Conservation (phyloP, 2,797 vertebrate genomes). For the Siniperca scherzeri region DNA sequence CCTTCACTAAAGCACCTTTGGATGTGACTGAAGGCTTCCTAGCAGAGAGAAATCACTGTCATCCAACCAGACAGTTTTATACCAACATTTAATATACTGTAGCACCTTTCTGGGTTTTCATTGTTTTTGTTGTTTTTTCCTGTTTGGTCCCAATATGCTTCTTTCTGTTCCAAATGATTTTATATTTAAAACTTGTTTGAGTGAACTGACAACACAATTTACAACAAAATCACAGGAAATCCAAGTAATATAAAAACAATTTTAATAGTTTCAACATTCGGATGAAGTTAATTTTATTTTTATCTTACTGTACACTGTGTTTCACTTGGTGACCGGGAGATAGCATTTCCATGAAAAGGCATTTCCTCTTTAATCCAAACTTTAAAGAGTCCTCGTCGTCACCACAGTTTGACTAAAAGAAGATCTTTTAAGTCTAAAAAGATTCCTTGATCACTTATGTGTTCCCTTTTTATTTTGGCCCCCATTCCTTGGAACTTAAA, state of each 20-base stretch:
- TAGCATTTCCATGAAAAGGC: slow-evolving; percentile 60
- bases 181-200: not conserved
- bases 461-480: slow-evolving; percentile 73
- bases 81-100: not conserved
- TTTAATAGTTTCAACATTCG: slow-evolving; percentile 85
- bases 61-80: slow-evolving; percentile 14
- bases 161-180: not conserved
- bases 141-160: not conserved
- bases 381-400: slow-evolving; percentile 54
- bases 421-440: slow-evolving; percentile 51
- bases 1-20: slow-evolving; percentile 29
- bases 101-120: not conserved
- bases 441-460: slow-evolving; percentile 32
- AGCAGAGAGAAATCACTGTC: slow-evolving; percentile 28
- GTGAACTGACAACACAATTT: not conserved
- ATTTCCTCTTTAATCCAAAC: slow-evolving; percentile 56
- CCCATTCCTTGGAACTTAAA: slow-evolving; percentile 61
- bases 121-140: not conserved
- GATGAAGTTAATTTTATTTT: slow-evolving; percentile 67
- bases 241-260: slow-evolving; percentile 73
- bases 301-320: slow-evolving; percentile 73
- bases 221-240: slow-evolving; percentile 46
- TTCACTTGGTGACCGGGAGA: slow-evolving; percentile 64
- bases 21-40: slow-evolving; percentile 12
- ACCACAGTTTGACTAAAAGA: slow-evolving; percentile 65